phyloP scores from a whole-genome alignment of 2,797 vertebrate genomes.

The Periophthalmus magnuspinnatus region DNA sequence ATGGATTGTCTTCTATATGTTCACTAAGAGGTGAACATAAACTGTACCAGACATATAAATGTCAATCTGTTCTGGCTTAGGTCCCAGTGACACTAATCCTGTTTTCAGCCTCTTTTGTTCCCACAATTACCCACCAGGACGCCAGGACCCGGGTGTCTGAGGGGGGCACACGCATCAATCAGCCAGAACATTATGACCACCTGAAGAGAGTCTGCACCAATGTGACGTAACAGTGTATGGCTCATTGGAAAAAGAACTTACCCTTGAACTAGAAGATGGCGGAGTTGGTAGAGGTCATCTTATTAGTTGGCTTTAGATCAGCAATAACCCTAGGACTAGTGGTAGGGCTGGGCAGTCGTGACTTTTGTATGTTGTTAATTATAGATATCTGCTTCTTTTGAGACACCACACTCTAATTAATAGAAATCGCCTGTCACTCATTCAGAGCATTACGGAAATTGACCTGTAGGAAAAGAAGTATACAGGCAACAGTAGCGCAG shows the following conservation, averaged over 20 bases:
- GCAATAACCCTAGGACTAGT: neutral
- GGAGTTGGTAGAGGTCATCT: neutral
- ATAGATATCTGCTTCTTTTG: neutral
- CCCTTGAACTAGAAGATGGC: neutral
- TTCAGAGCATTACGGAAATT: neutral
- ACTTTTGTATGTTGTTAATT: neutral
- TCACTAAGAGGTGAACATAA: conserved; percentile 46
- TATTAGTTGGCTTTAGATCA: neutral
- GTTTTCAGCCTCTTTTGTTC: conserved; percentile 62
- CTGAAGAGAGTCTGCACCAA: neutral
- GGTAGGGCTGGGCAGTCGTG: neutral
- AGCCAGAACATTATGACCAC: neutral
- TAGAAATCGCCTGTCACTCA: neutral
- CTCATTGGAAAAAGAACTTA: neutral
- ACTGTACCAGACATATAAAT: conserved; percentile 48
- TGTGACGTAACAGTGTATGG: neutral
- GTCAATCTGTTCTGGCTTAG: conserved; percentile 77
- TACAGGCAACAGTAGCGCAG: too few relatives aligned
- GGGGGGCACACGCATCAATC: conserved; percentile 48
- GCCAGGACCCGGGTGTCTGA: conserved; percentile 74
- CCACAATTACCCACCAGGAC: conserved; percentile 52
- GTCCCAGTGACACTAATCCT: conserved; percentile 76
- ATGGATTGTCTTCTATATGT: neutral
- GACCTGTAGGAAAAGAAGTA: neutral
- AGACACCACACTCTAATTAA: neutral